Base-by-base conservation (phyloP, 2,888 invertebrate species). In the Athripsodes cinereus region DNA sequence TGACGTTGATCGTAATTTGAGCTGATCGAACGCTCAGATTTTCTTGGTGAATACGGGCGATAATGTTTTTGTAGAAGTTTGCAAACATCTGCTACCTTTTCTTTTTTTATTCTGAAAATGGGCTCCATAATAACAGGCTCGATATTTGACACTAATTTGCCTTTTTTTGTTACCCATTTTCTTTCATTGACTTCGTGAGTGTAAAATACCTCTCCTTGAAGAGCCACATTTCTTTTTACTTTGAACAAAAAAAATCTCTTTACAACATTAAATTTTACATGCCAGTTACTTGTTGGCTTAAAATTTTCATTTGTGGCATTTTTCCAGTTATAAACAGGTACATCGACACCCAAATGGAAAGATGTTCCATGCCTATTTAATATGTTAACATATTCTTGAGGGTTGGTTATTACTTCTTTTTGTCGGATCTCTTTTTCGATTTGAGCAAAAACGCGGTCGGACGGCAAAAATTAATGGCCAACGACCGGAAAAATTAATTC, bases 361-460 rank as follows among this genome's bases (percentile, higher is more conserved):
- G n/a, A 8, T 16, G 46, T 46, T 46, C 16, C 18, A 18, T 46
- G 46, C 5, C n/a, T 16, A n/a, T 20, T 44, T 11, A 53, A 19
- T 1, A 53, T 21, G 19, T 40, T 16, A 6, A 22, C 22, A 22
- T 53, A 53, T 8, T 53, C 46, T 18, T 44, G 20, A 16, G 44
- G 53, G 20, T 53, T 21, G 10, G 19, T 10, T 8, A 31, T 31
- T 6, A 31, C 31, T 18, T 57, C 57, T 35, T 46, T 20, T 57
- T 62, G 66, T 58, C 58, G 61, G 5, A 64, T 31, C 56, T 59
- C 61, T 59, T 57, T 62, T 62, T 67, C 67, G n/a, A 66, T 67
- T 49, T 58, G 16, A 8, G 31, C 54, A 20, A 55, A 48, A 13
- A 55, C 31, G 8, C 64, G 20, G 47, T 67, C 65, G 16, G 65